Evolutionary conservation across 2,113 vertebrate genomes (phyloP).

Genomic region (Chamaetylas fuelleborni): DNA sequence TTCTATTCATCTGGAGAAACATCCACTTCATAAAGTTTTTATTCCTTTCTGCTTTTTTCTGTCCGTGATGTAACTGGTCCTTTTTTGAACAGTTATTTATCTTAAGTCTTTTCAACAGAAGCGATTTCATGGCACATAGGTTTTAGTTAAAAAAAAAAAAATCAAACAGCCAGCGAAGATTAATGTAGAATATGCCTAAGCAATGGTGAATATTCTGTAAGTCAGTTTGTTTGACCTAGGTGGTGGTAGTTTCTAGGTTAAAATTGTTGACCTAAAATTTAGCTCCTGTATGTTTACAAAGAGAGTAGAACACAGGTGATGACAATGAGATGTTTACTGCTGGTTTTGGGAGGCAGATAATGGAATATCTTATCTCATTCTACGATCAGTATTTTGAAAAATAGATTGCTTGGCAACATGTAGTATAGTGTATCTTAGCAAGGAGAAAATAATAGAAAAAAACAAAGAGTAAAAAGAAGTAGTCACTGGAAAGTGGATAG

Average conservation of each 20-base stretch:
- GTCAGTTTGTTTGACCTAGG: not conserved
- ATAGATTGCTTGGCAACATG: not conserved
- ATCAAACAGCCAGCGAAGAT: not conserved
- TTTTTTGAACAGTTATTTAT: not conserved
- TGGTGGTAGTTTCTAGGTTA: not conserved
- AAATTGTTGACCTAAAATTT: not conserved
- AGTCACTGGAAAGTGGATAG: not conserved
- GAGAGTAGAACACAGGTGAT: not conserved
- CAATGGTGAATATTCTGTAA: not conserved
- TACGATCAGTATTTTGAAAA: not conserved
- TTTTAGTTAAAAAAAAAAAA: not conserved
- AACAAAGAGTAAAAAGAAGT: not conserved
- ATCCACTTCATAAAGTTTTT: not conserved
- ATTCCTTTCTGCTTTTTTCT: not conserved
- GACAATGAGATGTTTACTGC: not conserved
- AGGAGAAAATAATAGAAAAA: not conserved
- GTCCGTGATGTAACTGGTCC: not conserved
- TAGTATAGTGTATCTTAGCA: not conserved
- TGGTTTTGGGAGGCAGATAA: not conserved
- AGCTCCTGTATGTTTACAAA: not conserved
- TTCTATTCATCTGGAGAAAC: not conserved
- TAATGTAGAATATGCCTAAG: not conserved
- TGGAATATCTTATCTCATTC: not conserved
- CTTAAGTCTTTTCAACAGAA: not conserved
- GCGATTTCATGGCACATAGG: not conserved